Conservation (phyloP, 2,113 vertebrate genomes). For the Scolopax mira region DNA sequence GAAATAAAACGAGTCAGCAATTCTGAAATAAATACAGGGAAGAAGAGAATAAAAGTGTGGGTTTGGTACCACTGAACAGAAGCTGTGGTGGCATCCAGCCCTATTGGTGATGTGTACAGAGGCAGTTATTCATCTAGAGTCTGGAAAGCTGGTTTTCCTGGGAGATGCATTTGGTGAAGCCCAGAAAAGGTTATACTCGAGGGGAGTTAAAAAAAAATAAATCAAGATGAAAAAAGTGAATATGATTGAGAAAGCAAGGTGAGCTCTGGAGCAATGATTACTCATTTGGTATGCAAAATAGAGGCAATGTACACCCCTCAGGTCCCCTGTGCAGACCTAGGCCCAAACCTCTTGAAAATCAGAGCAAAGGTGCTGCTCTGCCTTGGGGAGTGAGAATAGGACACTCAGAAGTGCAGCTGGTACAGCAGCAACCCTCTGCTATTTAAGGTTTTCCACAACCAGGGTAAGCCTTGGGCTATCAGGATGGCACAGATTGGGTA, state of each 20-base stretch:
- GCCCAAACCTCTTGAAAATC: background rate
- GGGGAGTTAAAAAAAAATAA: background rate
- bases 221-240: fast-evolving
- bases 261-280: background rate
- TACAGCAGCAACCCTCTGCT: background rate
- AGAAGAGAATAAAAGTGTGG: background rate
- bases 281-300: background rate
- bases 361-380: background rate
- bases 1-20: background rate
- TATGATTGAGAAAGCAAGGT: background rate
- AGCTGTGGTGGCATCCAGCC: background rate
- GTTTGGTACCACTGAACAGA: background rate
- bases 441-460: background rate
- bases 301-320: fast-evolving
- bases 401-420: background rate
- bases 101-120: background rate
- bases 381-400: background rate
- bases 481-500: background rate
- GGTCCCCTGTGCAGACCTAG: background rate
- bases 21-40: background rate
- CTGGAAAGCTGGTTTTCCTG: background rate
- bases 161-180: background rate
- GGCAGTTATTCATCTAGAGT: background rate
- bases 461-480: background rate
- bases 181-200: background rate